phyloP scores from a whole-genome alignment of 2,797 vertebrate genomes.

The Aphelocoma californica region DNA sequence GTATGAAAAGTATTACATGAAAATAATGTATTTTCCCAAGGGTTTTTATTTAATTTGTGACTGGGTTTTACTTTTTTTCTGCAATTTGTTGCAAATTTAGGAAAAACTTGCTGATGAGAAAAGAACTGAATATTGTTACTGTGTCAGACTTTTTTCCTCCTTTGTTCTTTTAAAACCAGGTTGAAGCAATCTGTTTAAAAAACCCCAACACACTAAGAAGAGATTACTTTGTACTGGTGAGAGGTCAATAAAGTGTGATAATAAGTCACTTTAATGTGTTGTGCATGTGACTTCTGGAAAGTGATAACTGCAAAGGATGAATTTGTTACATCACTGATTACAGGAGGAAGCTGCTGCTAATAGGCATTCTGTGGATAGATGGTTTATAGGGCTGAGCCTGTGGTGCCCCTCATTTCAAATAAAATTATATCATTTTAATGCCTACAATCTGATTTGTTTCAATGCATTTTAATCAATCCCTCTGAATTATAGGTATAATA shows the following conservation, averaged over 20 bases:
- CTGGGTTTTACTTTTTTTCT: not conserved
- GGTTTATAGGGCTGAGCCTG: not conserved
- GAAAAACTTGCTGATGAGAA: not conserved
- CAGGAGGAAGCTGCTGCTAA: not conserved
- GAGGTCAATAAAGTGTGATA: not conserved
- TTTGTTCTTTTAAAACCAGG: not conserved
- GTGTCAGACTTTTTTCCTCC: not conserved
- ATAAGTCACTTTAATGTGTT: not conserved
- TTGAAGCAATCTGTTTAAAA: not conserved
- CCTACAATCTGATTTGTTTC: not conserved
- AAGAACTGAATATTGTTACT: not conserved
- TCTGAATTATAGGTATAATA: not conserved
- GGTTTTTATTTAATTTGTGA: not conserved
- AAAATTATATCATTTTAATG: not conserved
- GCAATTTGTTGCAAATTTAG: not conserved
- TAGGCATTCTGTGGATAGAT: not conserved
- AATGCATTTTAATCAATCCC: not conserved
- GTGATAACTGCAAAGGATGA: not conserved
- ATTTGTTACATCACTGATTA: not conserved
- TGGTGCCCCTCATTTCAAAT: not conserved
- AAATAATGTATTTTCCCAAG: not conserved
- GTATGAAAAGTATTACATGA: not conserved
- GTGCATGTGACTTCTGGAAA: not conserved
- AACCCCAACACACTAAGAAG: not conserved
- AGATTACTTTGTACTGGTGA: not conserved